These are phyloP conservation scores for Eurytemora carolleeae DNA, from an alignment of 1,140 invertebrate genomes.

Conservation along the genomic window DNA sequence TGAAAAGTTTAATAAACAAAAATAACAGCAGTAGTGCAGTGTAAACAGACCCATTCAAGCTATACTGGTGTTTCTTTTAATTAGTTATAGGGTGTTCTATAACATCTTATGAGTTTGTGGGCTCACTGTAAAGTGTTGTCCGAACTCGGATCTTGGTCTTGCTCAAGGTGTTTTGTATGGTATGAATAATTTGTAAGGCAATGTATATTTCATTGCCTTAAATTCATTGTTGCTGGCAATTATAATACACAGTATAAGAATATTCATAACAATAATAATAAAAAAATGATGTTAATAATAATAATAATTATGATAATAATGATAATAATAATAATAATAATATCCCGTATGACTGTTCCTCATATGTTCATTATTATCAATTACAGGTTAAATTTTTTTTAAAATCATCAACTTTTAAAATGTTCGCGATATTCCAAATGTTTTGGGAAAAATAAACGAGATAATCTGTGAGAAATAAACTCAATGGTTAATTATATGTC, in stretches of 20 bases:
- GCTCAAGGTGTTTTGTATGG: too few relatives aligned
- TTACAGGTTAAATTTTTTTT: neutral
- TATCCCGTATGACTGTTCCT: neutral
- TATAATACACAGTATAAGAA: neutral
- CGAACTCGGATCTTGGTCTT: too few relatives aligned
- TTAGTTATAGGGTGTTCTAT: neutral
- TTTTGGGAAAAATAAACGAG: neutral
- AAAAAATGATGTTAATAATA: neutral
- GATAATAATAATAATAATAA: neutral
- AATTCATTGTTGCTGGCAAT: neutral
- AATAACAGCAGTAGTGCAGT: too few relatives aligned
- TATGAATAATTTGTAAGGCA: neutral
- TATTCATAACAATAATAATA: neutral
- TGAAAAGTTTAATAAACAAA: too few relatives aligned
- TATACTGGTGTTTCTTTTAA: neutral
- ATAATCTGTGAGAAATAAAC: neutral
- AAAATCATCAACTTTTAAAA: neutral
- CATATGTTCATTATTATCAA: neutral
- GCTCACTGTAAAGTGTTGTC: too few relatives aligned
- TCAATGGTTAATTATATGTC: neutral
- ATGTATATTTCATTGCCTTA: neutral
- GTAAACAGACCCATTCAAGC: too few relatives aligned
- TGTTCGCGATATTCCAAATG: neutral
- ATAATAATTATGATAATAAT: neutral
- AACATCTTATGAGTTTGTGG: neutral